Evolutionary conservation across 1,140 invertebrate species (phyloP).

Genomic region (Pararge aegeria): DNA sequence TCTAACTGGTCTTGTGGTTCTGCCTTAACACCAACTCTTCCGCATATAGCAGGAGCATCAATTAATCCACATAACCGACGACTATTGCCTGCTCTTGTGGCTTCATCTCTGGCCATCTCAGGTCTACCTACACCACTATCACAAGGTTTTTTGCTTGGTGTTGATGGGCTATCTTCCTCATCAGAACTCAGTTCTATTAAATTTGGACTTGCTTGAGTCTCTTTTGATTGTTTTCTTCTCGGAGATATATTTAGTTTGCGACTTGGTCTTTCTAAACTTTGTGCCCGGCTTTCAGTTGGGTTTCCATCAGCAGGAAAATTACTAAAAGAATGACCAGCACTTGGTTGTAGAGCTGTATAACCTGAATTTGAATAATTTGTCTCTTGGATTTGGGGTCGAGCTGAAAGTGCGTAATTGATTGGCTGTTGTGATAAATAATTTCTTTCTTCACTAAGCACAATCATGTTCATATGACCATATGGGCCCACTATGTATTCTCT

Average conservation of each 20-base stretch:
- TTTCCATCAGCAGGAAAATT: conserved; percentile 24
- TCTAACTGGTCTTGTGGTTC: conserved; percentile 43
- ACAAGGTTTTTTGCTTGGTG: conserved; percentile 55
- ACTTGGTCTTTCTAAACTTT: conserved; percentile 60
- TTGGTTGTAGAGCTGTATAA: conserved; percentile 39
- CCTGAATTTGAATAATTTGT: conserved; percentile 31
- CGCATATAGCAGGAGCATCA: conserved; percentile 5
- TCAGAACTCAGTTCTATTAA: conserved; percentile 75
- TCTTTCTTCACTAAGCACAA: conserved; percentile 51
- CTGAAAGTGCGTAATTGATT: conserved; percentile 44
- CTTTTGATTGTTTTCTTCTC: conserved; percentile 60
- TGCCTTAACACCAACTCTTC: conserved; percentile 50
- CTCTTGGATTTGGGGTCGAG: conserved; percentile 34
- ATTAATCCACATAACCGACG: background rate
- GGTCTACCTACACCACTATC: conserved; percentile 36
- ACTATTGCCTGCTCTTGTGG: background rate
- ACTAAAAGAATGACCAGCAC: conserved; percentile 33
- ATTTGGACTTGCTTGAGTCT: conserved; percentile 49
- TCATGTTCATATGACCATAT: conserved; percentile 48
- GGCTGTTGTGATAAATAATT: conserved; percentile 47
- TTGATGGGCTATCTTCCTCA: conserved; percentile 65
- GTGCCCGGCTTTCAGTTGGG: conserved; percentile 26
- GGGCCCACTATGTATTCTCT: conserved; percentile 44
- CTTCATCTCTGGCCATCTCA: background rate
- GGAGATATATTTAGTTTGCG: conserved; percentile 70